Evolutionary conservation across 2,797 vertebrate genomes (phyloP).

Genomic region (Varecia variegata): DNA sequence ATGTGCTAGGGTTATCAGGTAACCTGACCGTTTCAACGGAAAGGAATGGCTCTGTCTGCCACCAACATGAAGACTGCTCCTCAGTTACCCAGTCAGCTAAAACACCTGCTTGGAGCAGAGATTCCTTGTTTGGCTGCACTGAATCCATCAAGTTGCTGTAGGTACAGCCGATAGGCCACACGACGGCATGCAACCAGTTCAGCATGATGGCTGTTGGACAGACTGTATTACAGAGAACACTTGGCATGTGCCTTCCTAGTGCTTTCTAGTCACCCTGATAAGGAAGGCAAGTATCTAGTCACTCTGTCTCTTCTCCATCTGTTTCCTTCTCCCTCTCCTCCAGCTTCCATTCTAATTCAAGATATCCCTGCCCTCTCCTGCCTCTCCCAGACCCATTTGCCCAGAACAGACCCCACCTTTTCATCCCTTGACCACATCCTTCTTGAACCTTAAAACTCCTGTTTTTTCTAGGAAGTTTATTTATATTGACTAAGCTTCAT

Average conservation of each 20-base stretch:
- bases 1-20: background rate
- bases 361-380: background rate
- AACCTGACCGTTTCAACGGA: background rate
- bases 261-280: background rate
- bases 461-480: background rate
- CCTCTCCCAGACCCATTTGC: background rate
- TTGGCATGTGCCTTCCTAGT: background rate
- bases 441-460: background rate
- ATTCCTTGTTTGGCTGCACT: background rate
- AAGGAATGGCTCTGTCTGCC: background rate
- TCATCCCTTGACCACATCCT: background rate
- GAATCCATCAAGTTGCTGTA: background rate
- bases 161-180: fast-evolving
- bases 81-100: background rate
- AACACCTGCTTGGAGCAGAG: background rate
- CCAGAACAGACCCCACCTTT: background rate
- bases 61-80: background rate
- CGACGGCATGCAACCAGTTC: background rate
- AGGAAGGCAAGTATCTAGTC: background rate
- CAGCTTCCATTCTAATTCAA: background rate
- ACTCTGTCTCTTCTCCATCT: background rate
- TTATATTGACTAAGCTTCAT: slow-evolving; percentile 11
- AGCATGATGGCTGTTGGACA: background rate
- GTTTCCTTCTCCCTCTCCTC: background rate
- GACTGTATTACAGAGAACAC: background rate